These are phyloP conservation scores for Andrena bucephala DNA, from an alignment of 2,888 invertebrate genomes.

Conservation along the genomic window DNA sequence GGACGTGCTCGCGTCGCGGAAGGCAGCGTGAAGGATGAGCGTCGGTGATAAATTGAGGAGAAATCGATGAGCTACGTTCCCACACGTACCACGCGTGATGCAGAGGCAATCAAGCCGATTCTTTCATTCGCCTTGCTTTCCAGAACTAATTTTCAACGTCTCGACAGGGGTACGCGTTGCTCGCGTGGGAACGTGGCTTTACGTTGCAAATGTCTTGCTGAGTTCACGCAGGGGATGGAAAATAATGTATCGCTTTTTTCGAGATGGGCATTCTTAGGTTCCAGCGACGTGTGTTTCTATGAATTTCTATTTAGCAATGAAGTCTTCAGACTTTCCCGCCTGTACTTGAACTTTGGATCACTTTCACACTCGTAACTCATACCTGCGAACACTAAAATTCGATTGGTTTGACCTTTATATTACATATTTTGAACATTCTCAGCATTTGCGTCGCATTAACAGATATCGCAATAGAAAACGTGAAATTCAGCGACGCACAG, in stretches of 20 bases:
- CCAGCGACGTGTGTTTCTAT: neutral
- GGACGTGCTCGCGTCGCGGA: neutral
- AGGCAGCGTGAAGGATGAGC: neutral
- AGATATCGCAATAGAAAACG: too few species aligned
- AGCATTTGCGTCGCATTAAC: too few species aligned
- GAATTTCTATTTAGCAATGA: neutral
- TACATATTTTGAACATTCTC: too few species aligned
- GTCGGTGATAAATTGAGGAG: conserved; percentile 16
- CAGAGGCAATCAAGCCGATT: neutral
- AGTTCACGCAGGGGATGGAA: neutral
- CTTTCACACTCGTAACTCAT: too few species aligned
- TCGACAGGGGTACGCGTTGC: neutral
- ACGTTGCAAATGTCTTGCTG: neutral
- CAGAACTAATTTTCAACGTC: too few species aligned
- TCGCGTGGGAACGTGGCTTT: neutral
- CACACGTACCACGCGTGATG: neutral
- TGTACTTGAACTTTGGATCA: too few species aligned
- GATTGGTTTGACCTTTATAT: too few species aligned
- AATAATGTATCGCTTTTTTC: neutral
- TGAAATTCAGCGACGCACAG: too few species aligned
- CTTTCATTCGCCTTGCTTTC: too few species aligned
- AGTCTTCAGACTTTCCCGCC: neutral
- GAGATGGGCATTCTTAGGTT: neutral
- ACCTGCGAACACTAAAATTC: too few species aligned
- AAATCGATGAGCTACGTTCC: neutral